A percentile compares a stretch with the other conserved stretches of the same genome.
Conservation (phyloP, 2,113 vertebrate genomes). For the Hydrolagus affinis region DNA sequence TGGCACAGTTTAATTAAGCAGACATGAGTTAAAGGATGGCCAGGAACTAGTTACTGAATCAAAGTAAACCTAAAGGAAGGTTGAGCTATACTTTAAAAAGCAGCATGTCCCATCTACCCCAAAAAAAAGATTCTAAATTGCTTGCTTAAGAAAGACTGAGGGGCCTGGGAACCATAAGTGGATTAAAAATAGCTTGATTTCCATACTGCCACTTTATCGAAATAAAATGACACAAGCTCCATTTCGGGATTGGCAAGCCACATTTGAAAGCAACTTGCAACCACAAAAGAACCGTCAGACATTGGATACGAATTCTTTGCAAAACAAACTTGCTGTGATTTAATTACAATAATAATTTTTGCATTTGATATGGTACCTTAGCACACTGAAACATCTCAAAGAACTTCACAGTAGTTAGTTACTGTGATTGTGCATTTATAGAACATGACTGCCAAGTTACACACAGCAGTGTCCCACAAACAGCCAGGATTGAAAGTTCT, state of each 20-base stretch:
- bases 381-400: too few species aligned
- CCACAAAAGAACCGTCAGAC: neutral
- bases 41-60: neutral
- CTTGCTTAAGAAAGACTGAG: neutral
- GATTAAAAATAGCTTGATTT: neutral
- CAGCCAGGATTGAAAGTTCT: too few species aligned
- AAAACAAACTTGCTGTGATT: neutral
- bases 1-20: too few species aligned
- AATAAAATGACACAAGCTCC: neutral
- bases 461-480: too few species aligned
- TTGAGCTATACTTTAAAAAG: neutral
- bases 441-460: too few species aligned
- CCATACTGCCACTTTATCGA: neutral
- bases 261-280: neutral
- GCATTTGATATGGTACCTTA: neutral
- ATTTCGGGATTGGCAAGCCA: neutral
- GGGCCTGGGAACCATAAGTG: neutral
- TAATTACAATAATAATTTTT: neutral
- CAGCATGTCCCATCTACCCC: neutral
- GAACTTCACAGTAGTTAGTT: too few species aligned
- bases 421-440: too few species aligned
- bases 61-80: neutral
- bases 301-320: neutral
- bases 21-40: neutral
- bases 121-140: neutral